A percentile compares a stretch with the other conserved stretches of the same genome.
phyloP scores from a whole-genome alignment of 2,888 invertebrate species.

The Paralinhomoeus sp. region DNA sequence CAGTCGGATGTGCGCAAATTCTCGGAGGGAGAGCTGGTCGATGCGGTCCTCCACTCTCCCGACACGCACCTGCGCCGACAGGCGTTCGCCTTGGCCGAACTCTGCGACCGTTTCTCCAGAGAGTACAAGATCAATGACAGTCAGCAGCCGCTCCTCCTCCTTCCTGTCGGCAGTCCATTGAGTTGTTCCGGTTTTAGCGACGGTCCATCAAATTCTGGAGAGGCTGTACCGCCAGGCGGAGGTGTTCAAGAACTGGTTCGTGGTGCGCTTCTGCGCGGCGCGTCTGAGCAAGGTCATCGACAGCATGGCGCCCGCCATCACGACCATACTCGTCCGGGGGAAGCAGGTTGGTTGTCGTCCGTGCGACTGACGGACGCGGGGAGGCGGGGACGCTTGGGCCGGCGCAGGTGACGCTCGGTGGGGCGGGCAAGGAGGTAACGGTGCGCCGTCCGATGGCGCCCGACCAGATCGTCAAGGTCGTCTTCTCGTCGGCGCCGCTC shows the following conservation, averaged over 20 bases:
- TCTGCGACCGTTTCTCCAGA: conserved; percentile 55
- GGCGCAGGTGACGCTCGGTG: conserved; percentile 57
- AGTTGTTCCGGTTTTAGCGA: conserved; percentile 11
- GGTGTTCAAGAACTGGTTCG: conserved; percentile 22
- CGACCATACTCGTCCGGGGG: conserved; percentile 84
- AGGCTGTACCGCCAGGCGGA: conserved; percentile 28
- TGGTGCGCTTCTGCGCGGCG: conserved; percentile 75
- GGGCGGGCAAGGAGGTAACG: conserved; percentile 71
- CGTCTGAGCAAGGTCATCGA: conserved; percentile 80
- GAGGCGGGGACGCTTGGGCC: neutral
- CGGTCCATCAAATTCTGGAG: conserved; percentile 29
- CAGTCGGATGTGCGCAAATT: no score
- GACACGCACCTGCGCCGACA: conserved; percentile 32
- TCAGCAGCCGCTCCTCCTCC: neutral
- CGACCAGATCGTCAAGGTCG: conserved; percentile 67
- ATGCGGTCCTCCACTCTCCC: neutral
- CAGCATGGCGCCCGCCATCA: conserved; percentile 91
- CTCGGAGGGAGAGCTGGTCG: neutral
- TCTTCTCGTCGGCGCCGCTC: conserved; percentile 57
- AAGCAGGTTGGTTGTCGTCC: conserved; percentile 49
- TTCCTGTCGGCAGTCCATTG: neutral
- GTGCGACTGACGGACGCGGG: no score
- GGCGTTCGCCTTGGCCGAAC: conserved; percentile 57
- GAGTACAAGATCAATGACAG: conserved; percentile 44
- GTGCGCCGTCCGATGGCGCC: conserved; percentile 95